phyloP scores from a whole-genome alignment of 1,140 invertebrate species.

The Papilio xuthus region DNA sequence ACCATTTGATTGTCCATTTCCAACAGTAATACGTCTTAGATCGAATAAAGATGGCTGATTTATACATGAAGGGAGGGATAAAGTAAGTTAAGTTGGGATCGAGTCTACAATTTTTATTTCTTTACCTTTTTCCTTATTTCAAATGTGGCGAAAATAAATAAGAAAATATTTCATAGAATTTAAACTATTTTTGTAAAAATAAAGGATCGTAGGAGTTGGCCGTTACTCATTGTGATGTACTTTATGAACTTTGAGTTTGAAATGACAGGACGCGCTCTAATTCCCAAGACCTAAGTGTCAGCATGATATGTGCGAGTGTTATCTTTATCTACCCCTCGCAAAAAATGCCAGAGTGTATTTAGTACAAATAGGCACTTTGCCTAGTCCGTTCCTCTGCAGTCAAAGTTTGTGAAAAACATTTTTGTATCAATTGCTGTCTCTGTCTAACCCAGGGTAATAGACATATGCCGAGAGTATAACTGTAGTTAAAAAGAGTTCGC shows the following conservation, averaged over 20 bases:
- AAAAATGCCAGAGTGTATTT: too few species aligned
- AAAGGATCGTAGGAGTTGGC: too few species aligned
- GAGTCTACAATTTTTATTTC: conserved; percentile 4
- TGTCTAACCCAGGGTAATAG: background rate
- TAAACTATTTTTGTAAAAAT: background rate
- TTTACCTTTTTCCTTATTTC: background rate
- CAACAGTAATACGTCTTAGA: background rate
- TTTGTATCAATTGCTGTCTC: too few species aligned
- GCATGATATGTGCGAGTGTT: too few species aligned
- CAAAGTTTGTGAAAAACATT: too few species aligned
- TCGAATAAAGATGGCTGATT: conserved; percentile 14
- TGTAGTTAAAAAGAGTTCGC: background rate
- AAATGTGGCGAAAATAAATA: background rate
- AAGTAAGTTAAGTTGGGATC: background rate
- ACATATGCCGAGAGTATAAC: background rate
- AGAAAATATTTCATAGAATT: background rate
- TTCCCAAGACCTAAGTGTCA: too few species aligned
- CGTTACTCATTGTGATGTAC: too few species aligned
- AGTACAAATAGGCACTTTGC: too few species aligned
- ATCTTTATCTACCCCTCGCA: too few species aligned
- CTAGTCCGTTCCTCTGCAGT: too few species aligned
- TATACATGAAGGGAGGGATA: background rate
- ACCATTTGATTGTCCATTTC: conserved; percentile 4
- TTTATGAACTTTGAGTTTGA: too few species aligned
- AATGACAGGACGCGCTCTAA: too few species aligned